Base-by-base conservation (phyloP, 2,113 vertebrate genomes). In the Donacobius atricapilla region DNA sequence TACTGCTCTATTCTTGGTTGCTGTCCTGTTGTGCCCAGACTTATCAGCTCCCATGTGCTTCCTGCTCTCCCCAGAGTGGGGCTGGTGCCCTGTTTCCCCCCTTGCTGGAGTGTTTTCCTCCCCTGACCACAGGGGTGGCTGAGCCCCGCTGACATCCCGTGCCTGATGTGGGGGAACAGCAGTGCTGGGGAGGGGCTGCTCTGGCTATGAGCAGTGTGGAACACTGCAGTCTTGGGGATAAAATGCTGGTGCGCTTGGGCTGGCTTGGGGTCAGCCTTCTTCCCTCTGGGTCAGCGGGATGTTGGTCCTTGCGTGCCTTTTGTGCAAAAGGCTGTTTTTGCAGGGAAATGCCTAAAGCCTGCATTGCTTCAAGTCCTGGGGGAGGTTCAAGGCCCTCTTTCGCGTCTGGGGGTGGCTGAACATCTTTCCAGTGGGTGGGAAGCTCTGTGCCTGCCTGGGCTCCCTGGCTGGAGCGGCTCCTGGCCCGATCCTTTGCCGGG, bases 1-100 rank as follows among this genome's bases (percentile, higher is more conserved):
- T n/a, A n/a, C n/a, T n/a, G 31, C 51, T 11, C 82, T 96, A 95
- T 96, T 96, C 66, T 92, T 65, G 87, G 87, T 22, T 48, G 42
- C 78, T 96, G 63, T 39, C 23, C 37, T 2, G 1, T 42, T 71
- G 51, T 51, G 72, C 77, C 37, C 10, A 35, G 33, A 7, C 33
- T 96, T 96, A 97, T 97, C 96, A 1, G 64, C 20, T n/a, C 11
- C 45, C 73, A 89, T 84, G 84, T 76, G 93, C 91, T 85, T 96
- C 95, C 96, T 93, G 84, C 73, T 69, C 8, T 47, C 48, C 11
- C 11, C 3, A 0, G 56, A 53, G 47, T 27, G 47, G 48, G n/a
- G 25, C 72, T 68, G 25, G 16, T 79, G 73, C 83, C 10, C 23
- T 14, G 33, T 31, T 89, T 73, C 56, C 47, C 63, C 63, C 21